Evolutionary conservation across 1,140 invertebrate species (phyloP).

Genomic region (Lordiphosa collinella): DNA sequence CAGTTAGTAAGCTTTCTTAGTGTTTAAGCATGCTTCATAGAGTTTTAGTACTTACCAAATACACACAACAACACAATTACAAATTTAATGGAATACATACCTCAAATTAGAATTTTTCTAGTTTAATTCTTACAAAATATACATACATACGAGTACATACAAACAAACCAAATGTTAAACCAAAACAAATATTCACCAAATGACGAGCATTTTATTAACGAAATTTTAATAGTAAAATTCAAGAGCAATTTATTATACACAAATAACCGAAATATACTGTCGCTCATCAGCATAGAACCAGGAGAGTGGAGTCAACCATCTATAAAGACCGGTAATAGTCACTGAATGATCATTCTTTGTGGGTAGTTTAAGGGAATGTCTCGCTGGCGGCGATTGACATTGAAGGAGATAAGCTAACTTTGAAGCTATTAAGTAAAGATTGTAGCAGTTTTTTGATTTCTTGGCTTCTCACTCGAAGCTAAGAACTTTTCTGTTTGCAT

Average conservation of each 20-base stretch:
- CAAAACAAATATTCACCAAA: constrained; percentile 18
- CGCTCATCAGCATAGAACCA: not conserved
- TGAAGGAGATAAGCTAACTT: too few species aligned
- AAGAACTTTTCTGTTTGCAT: too few species aligned
- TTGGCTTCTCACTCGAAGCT: too few species aligned
- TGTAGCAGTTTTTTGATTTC: too few species aligned
- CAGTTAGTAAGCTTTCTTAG: constrained; percentile 7
- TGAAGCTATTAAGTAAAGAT: too few species aligned
- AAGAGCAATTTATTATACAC: constrained; percentile 70
- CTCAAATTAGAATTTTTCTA: constrained; percentile 78
- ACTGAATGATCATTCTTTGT: too few species aligned
- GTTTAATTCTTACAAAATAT: constrained; percentile 75
- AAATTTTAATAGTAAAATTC: constrained; percentile 75
- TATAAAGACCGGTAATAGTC: too few species aligned
- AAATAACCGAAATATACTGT: constrained; percentile 34
- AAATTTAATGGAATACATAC: constrained; percentile 77
- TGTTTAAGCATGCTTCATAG: constrained; percentile 13
- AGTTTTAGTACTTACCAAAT: too few species aligned
- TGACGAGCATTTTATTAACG: constrained; percentile 42
- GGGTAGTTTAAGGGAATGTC: too few species aligned
- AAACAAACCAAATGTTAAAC: constrained; percentile 11
- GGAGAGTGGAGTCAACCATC: too few species aligned
- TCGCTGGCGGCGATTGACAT: too few species aligned
- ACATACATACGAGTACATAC: constrained; percentile 40
- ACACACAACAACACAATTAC: constrained; percentile 48